Base-by-base conservation (phyloP, 2,888 invertebrate genomes). In the Brachypterus glaber region DNA sequence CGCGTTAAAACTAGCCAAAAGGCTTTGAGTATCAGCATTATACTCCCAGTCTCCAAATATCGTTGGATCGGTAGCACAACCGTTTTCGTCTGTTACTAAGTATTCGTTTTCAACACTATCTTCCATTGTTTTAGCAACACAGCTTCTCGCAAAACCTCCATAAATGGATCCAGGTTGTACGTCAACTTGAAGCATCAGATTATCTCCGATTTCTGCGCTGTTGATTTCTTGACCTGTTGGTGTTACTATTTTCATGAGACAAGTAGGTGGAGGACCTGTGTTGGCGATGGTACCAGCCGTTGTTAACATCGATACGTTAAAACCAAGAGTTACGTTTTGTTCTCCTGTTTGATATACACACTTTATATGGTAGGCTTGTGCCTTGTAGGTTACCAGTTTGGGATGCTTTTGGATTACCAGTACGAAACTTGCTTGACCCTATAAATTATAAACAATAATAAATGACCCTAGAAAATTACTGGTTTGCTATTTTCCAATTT, bases 341-440 rank as follows among this genome's bases (percentile, higher is more conserved):
- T 90, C 90, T 43, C 90, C 91, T 1, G 90, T 91, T 64, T 91
- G 88, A 63, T 95, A 95, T 38, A 91, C 83, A 63, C 95, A 95
- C 63, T 89, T 89, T 47, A 96, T 90, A 66, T 93, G 90, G 70
- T 93, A 96, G 1, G 95, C 93, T 64, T 92, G 90, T 3, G 95
- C 91, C 58, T 88, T 87, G 62, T 87, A 88, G 1, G 95, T 96
- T 34, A 95, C 84, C 35, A 96, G 73, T 70, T 90, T 90, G 0
- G 92, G 91, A 77, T 96, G 95, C 67, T 91, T 90, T 62, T 96
- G 95, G 59, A 96, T 88, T 15, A 96, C 91, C 29, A 96, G 71
- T 1, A 93, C 87, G 62, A 92, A 93, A 59, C 87, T 88, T 15
- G 92, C 92, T 61, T 89, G 78, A 34, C 91, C 91, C 84, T 85